These are phyloP conservation scores for Cotesia vestalis DNA, from an alignment of 1,140 invertebrate genomes.

Conservation along the genomic window DNA sequence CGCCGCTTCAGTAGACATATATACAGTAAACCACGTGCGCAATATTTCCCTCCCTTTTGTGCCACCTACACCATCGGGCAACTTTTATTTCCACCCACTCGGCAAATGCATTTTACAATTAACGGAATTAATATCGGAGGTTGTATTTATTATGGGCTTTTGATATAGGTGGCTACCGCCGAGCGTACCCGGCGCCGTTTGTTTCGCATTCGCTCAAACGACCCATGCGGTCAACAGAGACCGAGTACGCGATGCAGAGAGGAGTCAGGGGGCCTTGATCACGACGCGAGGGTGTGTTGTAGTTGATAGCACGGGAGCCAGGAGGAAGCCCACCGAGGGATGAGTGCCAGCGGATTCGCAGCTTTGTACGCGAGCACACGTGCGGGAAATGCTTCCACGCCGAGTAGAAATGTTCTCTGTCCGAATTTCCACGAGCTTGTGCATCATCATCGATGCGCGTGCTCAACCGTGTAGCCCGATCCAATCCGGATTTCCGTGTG, in stretches of 20 bases:
- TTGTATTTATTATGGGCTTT: constrained; percentile 56
- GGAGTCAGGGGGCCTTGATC: constrained; percentile 1
- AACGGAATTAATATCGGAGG: constrained; percentile 60
- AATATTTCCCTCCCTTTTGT: background rate
- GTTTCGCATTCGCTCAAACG: constrained; percentile 31
- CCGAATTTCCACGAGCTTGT: constrained; percentile 29
- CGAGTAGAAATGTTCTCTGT: constrained; percentile 25
- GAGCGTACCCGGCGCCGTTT: constrained; percentile 4
- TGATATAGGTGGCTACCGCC: constrained; percentile 47
- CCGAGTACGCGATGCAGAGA: background rate
- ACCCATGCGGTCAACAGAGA: constrained; percentile 26
- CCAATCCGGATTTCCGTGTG: constrained; percentile 60
- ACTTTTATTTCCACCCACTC: constrained; percentile 17
- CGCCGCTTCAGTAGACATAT: background rate
- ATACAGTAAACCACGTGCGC: constrained; percentile 12
- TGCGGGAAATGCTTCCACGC: constrained; percentile 34
- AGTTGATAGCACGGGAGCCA: background rate
- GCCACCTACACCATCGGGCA: background rate
- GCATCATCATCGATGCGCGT: constrained; percentile 38
- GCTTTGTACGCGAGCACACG: constrained; percentile 36
- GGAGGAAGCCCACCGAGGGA: constrained; percentile 6
- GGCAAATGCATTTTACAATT: constrained; percentile 56
- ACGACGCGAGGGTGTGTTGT: constrained; percentile 14
- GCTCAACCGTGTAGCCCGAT: constrained; percentile 44
- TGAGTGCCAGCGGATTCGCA: constrained; percentile 1